phyloP scores from a whole-genome alignment of 2,113 vertebrate species.

The Dipodomys stephensi region DNA sequence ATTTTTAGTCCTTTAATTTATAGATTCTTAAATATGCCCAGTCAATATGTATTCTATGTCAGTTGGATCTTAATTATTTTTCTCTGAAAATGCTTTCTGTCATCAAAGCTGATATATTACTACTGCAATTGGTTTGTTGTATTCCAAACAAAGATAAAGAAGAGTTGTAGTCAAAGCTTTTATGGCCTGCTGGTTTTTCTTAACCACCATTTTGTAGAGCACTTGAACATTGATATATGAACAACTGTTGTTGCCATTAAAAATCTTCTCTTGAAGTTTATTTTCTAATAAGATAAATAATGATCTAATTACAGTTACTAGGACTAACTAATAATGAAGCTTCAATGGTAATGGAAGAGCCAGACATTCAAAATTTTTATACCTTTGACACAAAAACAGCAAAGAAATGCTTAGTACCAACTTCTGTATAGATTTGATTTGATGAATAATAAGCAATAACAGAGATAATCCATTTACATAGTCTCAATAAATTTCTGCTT shows the following conservation, averaged over 20 bases:
- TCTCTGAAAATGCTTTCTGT: slow-evolving; percentile 42
- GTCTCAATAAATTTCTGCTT: background rate
- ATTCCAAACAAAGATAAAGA: background rate
- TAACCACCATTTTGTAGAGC: slow-evolving; percentile 8
- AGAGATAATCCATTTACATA: background rate
- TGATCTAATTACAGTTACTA: slow-evolving; percentile 23
- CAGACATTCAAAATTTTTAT: slow-evolving; percentile 2
- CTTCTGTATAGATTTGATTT: background rate
- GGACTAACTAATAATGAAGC: background rate
- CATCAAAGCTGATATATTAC: slow-evolving; percentile 46
- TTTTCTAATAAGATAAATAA: slow-evolving; percentile 39
- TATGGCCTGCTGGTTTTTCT: background rate
- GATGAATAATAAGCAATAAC: background rate
- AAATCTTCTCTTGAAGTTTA: background rate
- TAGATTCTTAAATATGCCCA: slow-evolving; percentile 7
- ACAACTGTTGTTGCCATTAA: background rate
- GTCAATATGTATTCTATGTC: background rate
- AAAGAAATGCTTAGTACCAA: background rate
- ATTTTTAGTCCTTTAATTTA: slow-evolving; percentile 42
- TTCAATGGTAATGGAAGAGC: background rate
- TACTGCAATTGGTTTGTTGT: slow-evolving; percentile 47
- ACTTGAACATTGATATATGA: slow-evolving; percentile 2
- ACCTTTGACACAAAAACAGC: background rate
- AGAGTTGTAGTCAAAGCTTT: background rate
- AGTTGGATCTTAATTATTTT: background rate